phyloP scores from a whole-genome alignment of 2,888 invertebrate species.

The Mallateleia sp. region DNA sequence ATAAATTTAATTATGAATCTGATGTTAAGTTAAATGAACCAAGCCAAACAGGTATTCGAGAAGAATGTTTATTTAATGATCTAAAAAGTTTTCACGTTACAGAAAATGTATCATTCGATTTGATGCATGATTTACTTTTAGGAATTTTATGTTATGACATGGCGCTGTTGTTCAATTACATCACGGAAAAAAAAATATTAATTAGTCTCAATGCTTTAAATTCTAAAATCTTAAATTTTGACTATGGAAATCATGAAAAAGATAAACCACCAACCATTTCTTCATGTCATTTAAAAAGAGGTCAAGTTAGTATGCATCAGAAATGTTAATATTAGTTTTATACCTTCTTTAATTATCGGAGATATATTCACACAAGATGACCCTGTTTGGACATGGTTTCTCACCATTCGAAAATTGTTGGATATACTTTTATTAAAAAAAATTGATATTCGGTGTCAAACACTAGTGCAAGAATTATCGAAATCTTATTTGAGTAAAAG shows the following conservation, averaged over 20 bases:
- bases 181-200: neutral
- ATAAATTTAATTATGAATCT: too few species aligned
- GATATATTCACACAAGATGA: conserved; percentile 41
- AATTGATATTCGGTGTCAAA: conserved; percentile 16
- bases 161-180: neutral
- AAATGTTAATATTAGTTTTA: conserved; percentile 58
- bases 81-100: conserved; percentile 4
- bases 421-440: conserved; percentile 52
- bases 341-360: conserved; percentile 61
- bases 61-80: conserved; percentile 7
- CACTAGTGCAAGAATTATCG: conserved; percentile 16
- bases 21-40: too few species aligned
- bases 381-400: conserved; percentile 53
- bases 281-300: conserved; percentile 30
- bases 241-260: conserved; percentile 12
- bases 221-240: neutral
- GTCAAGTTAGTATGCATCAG: conserved; percentile 48
- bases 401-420: conserved; percentile 44
- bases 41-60: too few species aligned
- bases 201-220: conserved; percentile 22
- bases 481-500: too few species aligned
- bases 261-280: conserved; percentile 59
- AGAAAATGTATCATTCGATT: conserved; percentile 1
- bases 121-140: conserved; percentile 20
- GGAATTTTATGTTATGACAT: conserved; percentile 4